Evolutionary conservation across 2,888 invertebrate genomes (phyloP).

Genomic region (Apamea sordens): DNA sequence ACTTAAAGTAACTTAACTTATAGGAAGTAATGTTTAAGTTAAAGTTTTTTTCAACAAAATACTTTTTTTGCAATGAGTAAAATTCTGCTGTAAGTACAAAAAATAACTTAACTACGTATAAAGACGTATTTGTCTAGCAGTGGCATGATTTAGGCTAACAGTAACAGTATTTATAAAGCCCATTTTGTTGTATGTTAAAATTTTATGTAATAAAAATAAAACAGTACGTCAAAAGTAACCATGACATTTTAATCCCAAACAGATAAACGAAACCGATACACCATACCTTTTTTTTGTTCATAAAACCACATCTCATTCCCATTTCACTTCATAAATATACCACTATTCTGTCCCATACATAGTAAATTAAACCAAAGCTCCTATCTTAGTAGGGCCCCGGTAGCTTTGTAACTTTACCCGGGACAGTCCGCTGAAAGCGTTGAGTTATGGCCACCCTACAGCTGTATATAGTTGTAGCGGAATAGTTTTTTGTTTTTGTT

Average conservation of each 20-base stretch:
- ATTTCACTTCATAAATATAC: constrained; percentile 37
- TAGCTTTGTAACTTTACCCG: constrained; percentile 63
- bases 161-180: not conserved
- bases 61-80: not conserved
- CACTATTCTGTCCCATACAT: constrained; percentile 22
- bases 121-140: not conserved
- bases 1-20: too few species aligned
- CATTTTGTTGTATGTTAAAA: not conserved
- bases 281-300: not conserved
- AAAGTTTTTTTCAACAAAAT: not conserved
- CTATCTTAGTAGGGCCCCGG: constrained; percentile 43
- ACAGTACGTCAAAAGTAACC: not conserved
- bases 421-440: constrained; percentile 61
- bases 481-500: constrained; percentile 73
- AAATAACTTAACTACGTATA: not conserved
- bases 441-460: constrained; percentile 66
- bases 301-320: not conserved
- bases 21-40: not conserved
- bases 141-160: not conserved
- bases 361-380: constrained; percentile 39
- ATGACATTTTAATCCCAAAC: constrained; percentile 32
- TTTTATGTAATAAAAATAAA: not conserved
- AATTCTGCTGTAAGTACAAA: not conserved
- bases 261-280: constrained; percentile 34
- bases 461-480: constrained; percentile 76